A percentile compares a stretch with the other conserved stretches of the same genome.
Conservation (phyloP, 2,113 vertebrate species). For the Anoplopoma fimbria region DNA sequence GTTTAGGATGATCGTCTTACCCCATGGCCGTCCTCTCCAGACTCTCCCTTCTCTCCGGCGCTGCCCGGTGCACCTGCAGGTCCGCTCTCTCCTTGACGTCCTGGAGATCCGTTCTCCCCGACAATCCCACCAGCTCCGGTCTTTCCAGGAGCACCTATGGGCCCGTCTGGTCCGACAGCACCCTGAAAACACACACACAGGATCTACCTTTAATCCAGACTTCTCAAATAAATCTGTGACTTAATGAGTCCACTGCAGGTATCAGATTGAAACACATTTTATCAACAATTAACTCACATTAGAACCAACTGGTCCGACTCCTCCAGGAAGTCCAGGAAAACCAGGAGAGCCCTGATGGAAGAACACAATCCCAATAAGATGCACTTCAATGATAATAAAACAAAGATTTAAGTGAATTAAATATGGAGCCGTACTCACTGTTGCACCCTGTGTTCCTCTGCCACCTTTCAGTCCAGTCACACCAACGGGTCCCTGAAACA, state of each 20-base stretch:
- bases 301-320: constrained; percentile 91
- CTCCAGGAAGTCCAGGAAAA: constrained; percentile 95
- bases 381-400: not conserved
- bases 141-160: constrained; percentile 92
- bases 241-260: not conserved
- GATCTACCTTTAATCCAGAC: not conserved
- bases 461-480: constrained; percentile 95
- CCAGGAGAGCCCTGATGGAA: constrained; percentile 90
- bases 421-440: constrained; percentile 84
- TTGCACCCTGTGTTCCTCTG: constrained; percentile 93
- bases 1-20: constrained; percentile 70
- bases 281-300: constrained; percentile 85
- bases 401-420: not conserved
- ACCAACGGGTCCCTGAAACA: constrained; percentile 88
- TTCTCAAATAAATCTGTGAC: not conserved
- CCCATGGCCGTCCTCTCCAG: constrained; percentile 94
- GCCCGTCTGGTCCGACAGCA: constrained; percentile 89
- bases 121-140: constrained; percentile 90
- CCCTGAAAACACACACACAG: constrained; percentile 82
- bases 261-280: not conserved
- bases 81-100: constrained; percentile 91
- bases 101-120: constrained; percentile 90
- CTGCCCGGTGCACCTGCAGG: constrained; percentile 86
- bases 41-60: constrained; percentile 93
- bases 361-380: not conserved